A percentile compares a stretch with the other conserved stretches of the same genome.
These are phyloP conservation scores for Apamea anceps DNA, from an alignment of 2,888 invertebrate genomes.

Conservation along the genomic window DNA sequence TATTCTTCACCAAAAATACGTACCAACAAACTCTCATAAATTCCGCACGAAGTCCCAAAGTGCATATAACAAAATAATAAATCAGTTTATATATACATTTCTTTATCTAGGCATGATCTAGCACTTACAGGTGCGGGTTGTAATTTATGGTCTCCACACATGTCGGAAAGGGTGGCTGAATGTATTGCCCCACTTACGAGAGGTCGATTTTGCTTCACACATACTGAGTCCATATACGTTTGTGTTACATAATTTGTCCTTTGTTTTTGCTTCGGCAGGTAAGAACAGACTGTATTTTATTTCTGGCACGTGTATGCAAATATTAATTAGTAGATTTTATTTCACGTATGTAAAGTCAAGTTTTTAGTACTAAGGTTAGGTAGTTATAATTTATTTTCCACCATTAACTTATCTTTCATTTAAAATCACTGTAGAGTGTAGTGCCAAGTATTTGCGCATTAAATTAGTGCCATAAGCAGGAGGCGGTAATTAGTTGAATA, in stretches of 20 bases:
- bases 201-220: slow-evolving; percentile 80
- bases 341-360: not conserved
- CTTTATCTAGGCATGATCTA: slow-evolving; percentile 85
- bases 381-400: not conserved
- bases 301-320: slow-evolving; percentile 6
- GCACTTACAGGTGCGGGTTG: slow-evolving; percentile 85
- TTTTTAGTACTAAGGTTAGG: not conserved
- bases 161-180: slow-evolving; percentile 82
- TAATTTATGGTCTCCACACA: slow-evolving; percentile 85
- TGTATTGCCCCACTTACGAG: slow-evolving; percentile 84
- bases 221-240: slow-evolving; percentile 63
- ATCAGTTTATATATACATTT: slow-evolving; percentile 80
- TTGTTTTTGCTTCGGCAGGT: slow-evolving; percentile 42
- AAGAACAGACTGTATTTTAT: slow-evolving; percentile 23
- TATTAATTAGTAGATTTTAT: not conserved
- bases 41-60: slow-evolving; percentile 60
- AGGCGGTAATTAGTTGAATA: not conserved
- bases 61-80: slow-evolving; percentile 73
- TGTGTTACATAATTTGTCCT: slow-evolving; percentile 64
- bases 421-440: not conserved
- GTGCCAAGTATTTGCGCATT: not conserved
- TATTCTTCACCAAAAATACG: slow-evolving; percentile 13
- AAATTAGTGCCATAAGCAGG: not conserved
- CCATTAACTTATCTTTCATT: not conserved
- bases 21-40: slow-evolving; percentile 33